Percentiles rank a stretch among this genome's conserved stretches.
phyloP scores from a whole-genome alignment of 2,113 vertebrate genomes.

The Mobula hypostoma region DNA sequence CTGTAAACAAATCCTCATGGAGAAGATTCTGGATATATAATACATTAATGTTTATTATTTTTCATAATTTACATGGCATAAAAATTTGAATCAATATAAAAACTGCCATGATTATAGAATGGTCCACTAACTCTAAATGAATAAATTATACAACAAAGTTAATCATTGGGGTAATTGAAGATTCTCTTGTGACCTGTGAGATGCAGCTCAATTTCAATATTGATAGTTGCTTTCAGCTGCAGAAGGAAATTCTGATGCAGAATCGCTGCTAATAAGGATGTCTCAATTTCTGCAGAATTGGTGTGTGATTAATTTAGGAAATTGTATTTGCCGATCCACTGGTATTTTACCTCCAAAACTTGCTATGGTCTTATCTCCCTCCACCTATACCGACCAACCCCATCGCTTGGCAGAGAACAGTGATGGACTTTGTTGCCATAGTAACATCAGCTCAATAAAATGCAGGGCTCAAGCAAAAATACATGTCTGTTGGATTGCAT shows the following conservation, averaged over 20 bases:
- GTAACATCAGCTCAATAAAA: background rate
- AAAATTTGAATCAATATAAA: background rate
- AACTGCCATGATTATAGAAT: background rate
- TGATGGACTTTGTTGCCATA: slow-evolving; percentile 13
- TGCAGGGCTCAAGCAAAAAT: background rate
- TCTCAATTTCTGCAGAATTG: background rate
- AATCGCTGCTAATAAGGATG: background rate
- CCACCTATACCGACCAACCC: background rate
- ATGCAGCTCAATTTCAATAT: background rate
- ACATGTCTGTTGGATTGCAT: background rate
- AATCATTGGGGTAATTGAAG: slow-evolving; percentile 2
- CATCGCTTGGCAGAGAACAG: background rate
- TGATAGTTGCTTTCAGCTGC: background rate
- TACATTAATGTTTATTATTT: background rate
- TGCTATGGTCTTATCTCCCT: background rate
- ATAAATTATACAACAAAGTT: slow-evolving; percentile 20
- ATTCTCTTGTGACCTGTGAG: background rate
- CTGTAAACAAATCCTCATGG: too few relatives aligned
- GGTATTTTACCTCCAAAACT: background rate
- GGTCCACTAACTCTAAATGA: background rate
- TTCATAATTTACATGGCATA: background rate
- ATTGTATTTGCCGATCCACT: background rate
- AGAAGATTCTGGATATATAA: background rate
- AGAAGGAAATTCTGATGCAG: background rate
- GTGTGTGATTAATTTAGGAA: background rate